These are phyloP conservation scores for Gorilla gorilla DNA, from an alignment of 2,113 vertebrate species.

Conservation along the genomic window DNA sequence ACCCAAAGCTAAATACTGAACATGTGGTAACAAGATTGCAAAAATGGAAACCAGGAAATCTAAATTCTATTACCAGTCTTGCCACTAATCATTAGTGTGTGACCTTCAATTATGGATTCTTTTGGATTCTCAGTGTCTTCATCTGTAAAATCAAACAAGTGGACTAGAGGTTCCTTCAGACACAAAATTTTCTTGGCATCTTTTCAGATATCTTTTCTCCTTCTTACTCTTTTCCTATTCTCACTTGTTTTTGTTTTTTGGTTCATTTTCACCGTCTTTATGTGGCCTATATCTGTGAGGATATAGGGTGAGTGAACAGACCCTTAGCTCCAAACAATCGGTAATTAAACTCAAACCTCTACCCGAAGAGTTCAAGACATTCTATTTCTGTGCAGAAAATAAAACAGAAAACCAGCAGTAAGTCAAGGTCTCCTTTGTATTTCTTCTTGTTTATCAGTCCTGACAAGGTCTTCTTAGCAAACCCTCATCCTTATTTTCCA, in stretches of 20 bases:
- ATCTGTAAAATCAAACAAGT: neutral
- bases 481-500: neutral
- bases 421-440: neutral
- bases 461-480: neutral
- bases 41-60: constrained; percentile 22
- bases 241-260: neutral
- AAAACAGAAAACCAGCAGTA: constrained; percentile 92
- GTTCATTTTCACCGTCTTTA: constrained; percentile 65
- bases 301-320: constrained; percentile 90
- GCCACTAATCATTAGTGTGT: neutral
- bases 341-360: constrained; percentile 92
- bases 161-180: neutral
- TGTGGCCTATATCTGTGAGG: constrained; percentile 95
- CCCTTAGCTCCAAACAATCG: constrained; percentile 87
- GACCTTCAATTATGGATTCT: neutral
- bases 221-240: neutral
- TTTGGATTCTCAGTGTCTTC: neutral
- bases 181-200: neutral
- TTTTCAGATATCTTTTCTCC: neutral
- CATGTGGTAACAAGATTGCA: neutral
- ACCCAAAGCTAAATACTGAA: neutral
- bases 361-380: constrained; percentile 95
- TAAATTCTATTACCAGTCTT: neutral
- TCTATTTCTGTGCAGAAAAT: constrained; percentile 92
- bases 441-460: neutral